Evolutionary conservation across 2,797 vertebrate species (phyloP), one percentile per base, ranked within the genome.

Genomic region (Serranus cabrilla): DNA sequence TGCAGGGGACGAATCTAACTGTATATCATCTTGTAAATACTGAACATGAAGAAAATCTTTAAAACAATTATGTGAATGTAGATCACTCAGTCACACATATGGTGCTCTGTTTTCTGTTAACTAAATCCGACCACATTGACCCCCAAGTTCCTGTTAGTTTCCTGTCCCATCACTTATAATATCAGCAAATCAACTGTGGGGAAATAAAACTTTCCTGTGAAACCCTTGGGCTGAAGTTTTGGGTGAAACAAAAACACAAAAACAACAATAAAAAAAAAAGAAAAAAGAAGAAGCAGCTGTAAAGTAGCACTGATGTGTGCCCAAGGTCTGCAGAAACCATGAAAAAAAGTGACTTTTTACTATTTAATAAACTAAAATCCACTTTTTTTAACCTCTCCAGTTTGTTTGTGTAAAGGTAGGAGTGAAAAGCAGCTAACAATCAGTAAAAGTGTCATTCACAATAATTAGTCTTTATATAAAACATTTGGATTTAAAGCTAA

Each of bases 81-180:
- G 57, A 74, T 74, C 74, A 57, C 55, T 76, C 73, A 43, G 40
- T 80, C 51, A 60, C 79, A 82, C 73, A 69, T 25, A 62, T 21
- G 49, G 11, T 16, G 40, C 23, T 6, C 74, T 43, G 78, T 65
- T 79, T 87, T 20, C 49, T 18, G 66, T 79, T 71, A 84, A 72
- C 74, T 56, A 50, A 74, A 65, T 51, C 43, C 34, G 47, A 82
- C 65, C 84, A 77, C 68, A 76, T 0, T 74, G 69, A 85, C 62
- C 62, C 37, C 23, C n/a, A 59, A 57, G 59, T 59, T 64, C 34
- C 40, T 70, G 40, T 51, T 67, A 23, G 59, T 64, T 74, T 78
- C 62, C 65, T 75, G 51, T 68, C 55, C 18, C 74, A 73, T 61
- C 27, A 6, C 13, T 63, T 71, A 40, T 34, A 65, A 69, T 39